A percentile compares a stretch with the other conserved stretches of the same genome.
Conservation (phyloP, 2,888 invertebrate genomes). For the Cataglyphis altisquamis region DNA sequence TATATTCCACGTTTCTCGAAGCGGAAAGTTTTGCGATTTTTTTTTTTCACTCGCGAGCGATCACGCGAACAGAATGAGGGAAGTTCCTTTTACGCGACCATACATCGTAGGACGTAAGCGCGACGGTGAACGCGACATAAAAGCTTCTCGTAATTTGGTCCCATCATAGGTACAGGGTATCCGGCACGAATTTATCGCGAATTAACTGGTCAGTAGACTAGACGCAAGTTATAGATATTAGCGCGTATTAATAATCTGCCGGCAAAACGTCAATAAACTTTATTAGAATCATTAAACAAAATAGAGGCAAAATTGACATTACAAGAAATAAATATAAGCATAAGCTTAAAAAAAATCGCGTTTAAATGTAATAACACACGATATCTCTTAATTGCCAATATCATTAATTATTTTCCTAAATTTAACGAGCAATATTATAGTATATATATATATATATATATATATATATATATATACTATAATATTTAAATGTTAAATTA, state of each 20-base stretch:
- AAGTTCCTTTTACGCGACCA: slow-evolving; percentile 62
- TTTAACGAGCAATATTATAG: not conserved
- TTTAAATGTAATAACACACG: not conserved
- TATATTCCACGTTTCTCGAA: slow-evolving; percentile 41
- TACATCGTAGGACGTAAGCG: slow-evolving; percentile 72
- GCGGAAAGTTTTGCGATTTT: slow-evolving; percentile 34
- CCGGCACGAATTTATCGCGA: slow-evolving; percentile 73
- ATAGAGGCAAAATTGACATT: not conserved
- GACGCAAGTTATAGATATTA: slow-evolving; percentile 60
- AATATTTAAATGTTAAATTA: not conserved
- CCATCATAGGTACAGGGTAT: slow-evolving; percentile 81
- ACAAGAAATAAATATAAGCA: not conserved
- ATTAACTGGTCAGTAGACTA: slow-evolving; percentile 74
- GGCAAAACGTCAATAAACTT: slow-evolving; percentile 13
- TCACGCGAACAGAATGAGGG: slow-evolving; percentile 66
- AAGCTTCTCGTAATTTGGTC: slow-evolving; percentile 80
- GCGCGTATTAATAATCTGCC: slow-evolving; percentile 68
- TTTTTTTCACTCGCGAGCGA: slow-evolving; percentile 53
- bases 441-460: not conserved
- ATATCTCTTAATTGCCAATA: not conserved
- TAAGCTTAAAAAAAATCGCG: not conserved
- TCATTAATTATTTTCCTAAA: not conserved
- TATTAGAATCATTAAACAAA: not conserved
- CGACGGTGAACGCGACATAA: slow-evolving; percentile 77
- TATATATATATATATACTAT: not conserved